These are phyloP conservation scores for Zoanthus sociatus DNA, from an alignment of 92 coral and sea anemone genomes.

Conservation along the genomic window DNA sequence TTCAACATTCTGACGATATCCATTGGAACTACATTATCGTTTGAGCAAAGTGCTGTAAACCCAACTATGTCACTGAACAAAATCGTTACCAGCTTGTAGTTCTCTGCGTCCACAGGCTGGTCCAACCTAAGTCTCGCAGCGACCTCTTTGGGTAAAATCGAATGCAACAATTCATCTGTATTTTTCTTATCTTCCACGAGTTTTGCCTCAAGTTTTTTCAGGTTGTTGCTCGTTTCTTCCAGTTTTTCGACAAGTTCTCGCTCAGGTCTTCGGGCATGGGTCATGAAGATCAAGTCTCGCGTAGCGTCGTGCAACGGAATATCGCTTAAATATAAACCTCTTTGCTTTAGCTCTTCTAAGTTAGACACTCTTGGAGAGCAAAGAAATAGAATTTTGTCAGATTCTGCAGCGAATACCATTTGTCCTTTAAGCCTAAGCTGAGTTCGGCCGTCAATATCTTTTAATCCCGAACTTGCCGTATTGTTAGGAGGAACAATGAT, in stretches of 20 bases:
- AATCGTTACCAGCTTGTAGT: slow-evolving; percentile 92
- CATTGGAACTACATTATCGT: slow-evolving; percentile 97
- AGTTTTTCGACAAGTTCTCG: slow-evolving; percentile 94
- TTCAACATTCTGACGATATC: slow-evolving; percentile 97
- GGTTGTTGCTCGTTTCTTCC: slow-evolving; percentile 97
- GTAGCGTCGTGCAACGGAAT: slow-evolving; percentile 98
- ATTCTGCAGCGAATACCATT: slow-evolving; percentile 90
- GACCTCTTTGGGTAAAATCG: slow-evolving; percentile 95
- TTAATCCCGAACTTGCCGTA: slow-evolving; percentile 8
- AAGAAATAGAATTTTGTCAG: slow-evolving; percentile 83
- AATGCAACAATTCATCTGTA: slow-evolving; percentile 93
- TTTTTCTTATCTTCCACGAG: slow-evolving; percentile 94
- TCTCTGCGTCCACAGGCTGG: slow-evolving; percentile 96
- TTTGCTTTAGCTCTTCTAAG: slow-evolving; percentile 72
- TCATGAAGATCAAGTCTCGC: slow-evolving; percentile 96
- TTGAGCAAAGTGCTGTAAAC: slow-evolving; percentile 96
- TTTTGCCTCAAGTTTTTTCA: slow-evolving; percentile 85
- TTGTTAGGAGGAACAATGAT: slow-evolving; percentile 43
- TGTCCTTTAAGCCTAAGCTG: slow-evolving; percentile 93
- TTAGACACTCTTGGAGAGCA: slow-evolving; percentile 95
- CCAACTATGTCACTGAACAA: slow-evolving; percentile 98
- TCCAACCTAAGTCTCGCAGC: slow-evolving; percentile 93
- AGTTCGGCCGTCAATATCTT: slow-evolving; percentile 52
- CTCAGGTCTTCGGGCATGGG: slow-evolving; percentile 96
- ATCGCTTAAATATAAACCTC: slow-evolving; percentile 85